phyloP scores from a whole-genome alignment of 2,888 invertebrate genomes.

The Barypeithes pellucidus region DNA sequence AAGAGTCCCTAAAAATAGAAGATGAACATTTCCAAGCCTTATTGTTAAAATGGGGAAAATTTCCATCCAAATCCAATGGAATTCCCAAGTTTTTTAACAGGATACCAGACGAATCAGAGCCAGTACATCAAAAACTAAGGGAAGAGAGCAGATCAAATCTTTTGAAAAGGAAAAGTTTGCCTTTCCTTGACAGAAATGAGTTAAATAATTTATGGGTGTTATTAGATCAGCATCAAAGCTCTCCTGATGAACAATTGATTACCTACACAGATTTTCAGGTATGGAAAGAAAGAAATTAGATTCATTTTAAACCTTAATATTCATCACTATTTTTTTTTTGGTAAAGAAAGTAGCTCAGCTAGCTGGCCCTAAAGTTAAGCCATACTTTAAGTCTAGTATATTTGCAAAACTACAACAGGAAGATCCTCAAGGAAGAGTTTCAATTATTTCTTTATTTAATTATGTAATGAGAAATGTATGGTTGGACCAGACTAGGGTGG shows the following conservation, averaged over 20 bases:
- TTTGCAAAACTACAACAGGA: slow-evolving; percentile 91
- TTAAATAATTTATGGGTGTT: slow-evolving; percentile 87
- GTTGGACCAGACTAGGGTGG: slow-evolving; percentile 95
- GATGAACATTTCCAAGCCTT: slow-evolving; percentile 62
- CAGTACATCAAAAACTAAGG: slow-evolving; percentile 84
- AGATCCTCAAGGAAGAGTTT: slow-evolving; percentile 89
- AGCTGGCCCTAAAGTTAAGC: slow-evolving; percentile 74
- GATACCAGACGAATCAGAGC: slow-evolving; percentile 84
- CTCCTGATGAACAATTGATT: slow-evolving; percentile 87
- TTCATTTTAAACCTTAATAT: background rate
- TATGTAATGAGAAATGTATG: slow-evolving; percentile 97
- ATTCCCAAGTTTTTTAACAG: slow-evolving; percentile 86
- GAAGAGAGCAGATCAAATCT: slow-evolving; percentile 93
- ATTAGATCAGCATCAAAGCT: slow-evolving; percentile 86
- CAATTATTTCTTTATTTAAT: slow-evolving; percentile 92
- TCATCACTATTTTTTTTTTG: slow-evolving; percentile 9
- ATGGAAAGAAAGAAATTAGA: background rate
- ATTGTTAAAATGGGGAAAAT: slow-evolving; percentile 61
- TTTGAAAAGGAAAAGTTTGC: slow-evolving; percentile 87
- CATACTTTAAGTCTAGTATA: slow-evolving; percentile 89
- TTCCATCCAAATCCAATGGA: slow-evolving; percentile 71
- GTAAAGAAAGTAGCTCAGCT: slow-evolving; percentile 78
- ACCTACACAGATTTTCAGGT: slow-evolving; percentile 86
- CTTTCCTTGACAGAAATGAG: slow-evolving; percentile 90
- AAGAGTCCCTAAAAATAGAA: slow-evolving; percentile 65